Evolutionary conservation across 2,113 vertebrate species (phyloP).

Genomic region (Hassar affinis): DNA sequence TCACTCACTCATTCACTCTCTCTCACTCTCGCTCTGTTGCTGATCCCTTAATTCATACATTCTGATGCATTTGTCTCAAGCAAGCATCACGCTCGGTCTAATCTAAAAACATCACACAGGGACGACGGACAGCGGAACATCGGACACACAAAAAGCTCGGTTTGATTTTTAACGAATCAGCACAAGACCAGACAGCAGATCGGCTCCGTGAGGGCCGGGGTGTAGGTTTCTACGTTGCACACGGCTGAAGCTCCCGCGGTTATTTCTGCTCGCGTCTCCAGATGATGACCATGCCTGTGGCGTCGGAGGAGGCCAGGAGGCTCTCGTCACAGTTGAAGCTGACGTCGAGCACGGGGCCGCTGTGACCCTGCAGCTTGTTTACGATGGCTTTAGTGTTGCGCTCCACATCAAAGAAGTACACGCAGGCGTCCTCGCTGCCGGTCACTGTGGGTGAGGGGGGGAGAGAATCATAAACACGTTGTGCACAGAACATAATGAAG

Average conservation of each 20-base stretch:
- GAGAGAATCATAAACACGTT: neutral
- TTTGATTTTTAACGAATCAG: neutral
- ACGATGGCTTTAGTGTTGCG: constrained; percentile 88
- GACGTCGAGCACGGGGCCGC: constrained; percentile 85
- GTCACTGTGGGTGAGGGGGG: constrained; percentile 77
- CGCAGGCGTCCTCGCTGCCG: constrained; percentile 88
- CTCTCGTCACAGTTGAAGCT: constrained; percentile 97
- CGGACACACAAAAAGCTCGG: neutral
- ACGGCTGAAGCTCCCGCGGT: constrained; percentile 25
- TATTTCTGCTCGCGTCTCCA: constrained; percentile 94
- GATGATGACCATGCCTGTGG: constrained; percentile 91
- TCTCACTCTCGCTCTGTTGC: neutral
- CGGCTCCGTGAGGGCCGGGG: neutral
- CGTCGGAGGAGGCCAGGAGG: constrained; percentile 88
- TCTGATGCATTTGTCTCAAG: constrained; percentile 18
- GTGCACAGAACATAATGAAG: neutral
- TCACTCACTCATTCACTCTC: neutral
- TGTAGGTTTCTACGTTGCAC: constrained; percentile 38
- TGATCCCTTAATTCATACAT: constrained; percentile 21
- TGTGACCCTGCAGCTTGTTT: constrained; percentile 92
- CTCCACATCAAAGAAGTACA: constrained; percentile 94
- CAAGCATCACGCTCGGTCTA: constrained; percentile 32
- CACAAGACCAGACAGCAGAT: constrained; percentile 15
- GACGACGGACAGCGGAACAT: constrained; percentile 16
- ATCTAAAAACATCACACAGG: constrained; percentile 28